phyloP scores from a whole-genome alignment of 2,797 vertebrate species.

The Tokudaia tokunoshimensis region DNA sequence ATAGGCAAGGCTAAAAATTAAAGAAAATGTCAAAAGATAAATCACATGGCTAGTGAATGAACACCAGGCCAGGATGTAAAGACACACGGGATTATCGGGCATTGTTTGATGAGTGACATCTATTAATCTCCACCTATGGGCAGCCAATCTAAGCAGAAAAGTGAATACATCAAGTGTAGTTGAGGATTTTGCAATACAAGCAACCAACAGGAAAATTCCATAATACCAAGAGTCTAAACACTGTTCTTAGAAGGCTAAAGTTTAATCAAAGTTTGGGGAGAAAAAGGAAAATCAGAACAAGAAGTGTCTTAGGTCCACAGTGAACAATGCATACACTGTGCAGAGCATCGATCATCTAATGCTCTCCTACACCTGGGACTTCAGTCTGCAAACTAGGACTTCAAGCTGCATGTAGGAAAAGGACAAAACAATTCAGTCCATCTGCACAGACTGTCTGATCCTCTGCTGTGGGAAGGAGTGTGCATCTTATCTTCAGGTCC shows the following conservation, averaged over 20 bases:
- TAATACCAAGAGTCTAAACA: not conserved
- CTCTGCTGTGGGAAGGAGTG: not conserved
- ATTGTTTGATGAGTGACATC: not conserved
- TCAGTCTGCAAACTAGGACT: not conserved
- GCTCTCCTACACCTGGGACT: not conserved
- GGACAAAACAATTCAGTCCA: not conserved
- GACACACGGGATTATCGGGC: not conserved
- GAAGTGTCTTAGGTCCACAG: not conserved
- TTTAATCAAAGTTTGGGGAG: not conserved
- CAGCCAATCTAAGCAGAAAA: not conserved
- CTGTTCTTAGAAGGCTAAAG: not conserved
- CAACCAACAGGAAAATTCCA: not conserved
- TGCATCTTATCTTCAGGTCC: not conserved
- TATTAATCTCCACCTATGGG: not conserved
- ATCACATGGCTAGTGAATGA: not conserved
- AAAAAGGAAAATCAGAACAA: not conserved
- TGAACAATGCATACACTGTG: not conserved
- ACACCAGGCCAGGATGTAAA: not conserved
- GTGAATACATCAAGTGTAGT: not conserved
- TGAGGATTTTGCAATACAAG: not conserved
- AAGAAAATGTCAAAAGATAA: not conserved
- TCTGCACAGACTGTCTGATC: not conserved
- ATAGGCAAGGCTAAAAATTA: not conserved
- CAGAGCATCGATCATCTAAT: not conserved
- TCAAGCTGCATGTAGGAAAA: not conserved